phyloP scores from a whole-genome alignment of 2,113 vertebrate genomes.

The Tinamus guttatus region DNA sequence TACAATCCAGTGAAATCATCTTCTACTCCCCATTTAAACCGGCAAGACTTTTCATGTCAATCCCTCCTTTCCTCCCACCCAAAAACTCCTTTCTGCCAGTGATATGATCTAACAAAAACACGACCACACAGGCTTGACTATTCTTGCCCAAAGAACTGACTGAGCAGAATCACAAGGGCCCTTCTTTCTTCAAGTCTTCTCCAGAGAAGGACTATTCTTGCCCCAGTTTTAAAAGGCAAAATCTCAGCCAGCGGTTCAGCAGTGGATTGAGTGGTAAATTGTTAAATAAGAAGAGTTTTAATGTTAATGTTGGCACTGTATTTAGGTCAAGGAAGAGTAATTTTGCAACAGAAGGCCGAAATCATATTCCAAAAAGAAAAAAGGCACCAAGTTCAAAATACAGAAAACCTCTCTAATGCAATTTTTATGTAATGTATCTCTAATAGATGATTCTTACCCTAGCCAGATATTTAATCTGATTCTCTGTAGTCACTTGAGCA shows the following conservation, averaged over 20 bases:
- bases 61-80: not conserved
- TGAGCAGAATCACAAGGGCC: not conserved
- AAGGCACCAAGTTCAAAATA: not conserved
- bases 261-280: not conserved
- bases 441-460: slow-evolving; percentile 80
- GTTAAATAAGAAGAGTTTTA: not conserved
- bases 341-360: not conserved
- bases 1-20: not conserved
- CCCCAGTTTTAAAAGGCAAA: not conserved
- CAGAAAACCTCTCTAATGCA: not conserved
- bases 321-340: not conserved
- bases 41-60: not conserved
- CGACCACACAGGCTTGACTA: not conserved
- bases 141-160: not conserved
- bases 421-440: rapidly evolving
- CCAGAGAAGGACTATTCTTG: not conserved
- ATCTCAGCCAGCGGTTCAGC: not conserved
- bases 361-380: not conserved
- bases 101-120: not conserved
- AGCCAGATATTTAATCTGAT: slow-evolving; percentile 94
- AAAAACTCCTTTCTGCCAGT: not conserved
- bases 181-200: not conserved
- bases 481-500: slow-evolving; percentile 90
- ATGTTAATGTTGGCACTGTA: not conserved
- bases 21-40: not conserved